These are phyloP conservation scores for Myrmophylax atrothorax DNA, from an alignment of 2,113 vertebrate genomes.

Conservation along the genomic window DNA sequence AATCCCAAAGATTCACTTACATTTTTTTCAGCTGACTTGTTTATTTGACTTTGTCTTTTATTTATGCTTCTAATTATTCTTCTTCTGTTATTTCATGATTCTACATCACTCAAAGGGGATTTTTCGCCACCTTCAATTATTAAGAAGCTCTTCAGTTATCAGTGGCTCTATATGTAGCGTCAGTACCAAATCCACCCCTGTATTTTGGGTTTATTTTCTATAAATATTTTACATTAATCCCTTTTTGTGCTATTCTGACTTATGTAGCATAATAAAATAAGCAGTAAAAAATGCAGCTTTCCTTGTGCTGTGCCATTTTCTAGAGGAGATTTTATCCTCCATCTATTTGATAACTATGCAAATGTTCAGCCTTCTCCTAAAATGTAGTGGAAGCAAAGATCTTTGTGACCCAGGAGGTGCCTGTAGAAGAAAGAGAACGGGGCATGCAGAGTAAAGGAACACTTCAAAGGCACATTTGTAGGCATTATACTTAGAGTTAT, in stretches of 20 bases:
- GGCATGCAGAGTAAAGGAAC: background rate
- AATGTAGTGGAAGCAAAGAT: background rate
- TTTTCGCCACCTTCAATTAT: background rate
- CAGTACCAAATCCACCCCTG: background rate
- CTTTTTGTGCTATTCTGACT: background rate
- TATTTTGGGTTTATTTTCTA: background rate
- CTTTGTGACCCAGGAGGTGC: background rate
- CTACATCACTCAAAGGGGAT: background rate
- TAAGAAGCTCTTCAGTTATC: background rate
- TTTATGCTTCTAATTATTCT: background rate
- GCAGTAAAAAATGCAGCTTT: background rate
- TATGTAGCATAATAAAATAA: background rate
- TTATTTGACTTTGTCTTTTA: background rate
- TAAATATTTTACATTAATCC: background rate
- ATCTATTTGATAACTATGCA: background rate
- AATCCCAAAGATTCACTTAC: background rate
- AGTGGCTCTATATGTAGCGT: background rate
- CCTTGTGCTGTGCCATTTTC: background rate
- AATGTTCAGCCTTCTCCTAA: background rate
- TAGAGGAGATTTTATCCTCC: background rate
- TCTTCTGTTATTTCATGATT: background rate
- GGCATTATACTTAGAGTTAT: background rate
- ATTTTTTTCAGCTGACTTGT: background rate
- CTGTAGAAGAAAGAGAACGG: background rate
- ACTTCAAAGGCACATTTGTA: background rate